A percentile compares a stretch with the other conserved stretches of the same genome.
These are phyloP conservation scores for Acrossocheilus fasciatus DNA, from an alignment of 2,797 vertebrate species.

Conservation along the genomic window DNA sequence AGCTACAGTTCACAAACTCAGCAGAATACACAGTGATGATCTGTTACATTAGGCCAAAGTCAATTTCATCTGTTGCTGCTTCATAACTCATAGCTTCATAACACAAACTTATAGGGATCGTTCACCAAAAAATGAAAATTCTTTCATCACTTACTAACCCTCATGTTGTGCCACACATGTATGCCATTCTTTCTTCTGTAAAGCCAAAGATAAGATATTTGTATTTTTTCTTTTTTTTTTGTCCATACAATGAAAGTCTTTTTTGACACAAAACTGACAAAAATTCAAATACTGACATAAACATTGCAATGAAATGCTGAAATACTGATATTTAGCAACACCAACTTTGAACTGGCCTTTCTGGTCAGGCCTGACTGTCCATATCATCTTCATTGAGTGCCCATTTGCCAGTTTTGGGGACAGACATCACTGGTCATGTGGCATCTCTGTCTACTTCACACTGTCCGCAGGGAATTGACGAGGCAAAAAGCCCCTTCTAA, in stretches of 20 bases:
- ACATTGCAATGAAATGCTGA: background rate
- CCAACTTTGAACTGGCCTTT: background rate
- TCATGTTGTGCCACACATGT: background rate
- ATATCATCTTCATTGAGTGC: slow-evolving; percentile 21
- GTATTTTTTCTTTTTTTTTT: too few species aligned
- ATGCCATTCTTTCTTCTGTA: background rate
- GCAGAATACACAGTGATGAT: background rate
- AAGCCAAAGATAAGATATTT: background rate
- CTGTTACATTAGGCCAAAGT: background rate
- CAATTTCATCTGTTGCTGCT: background rate
- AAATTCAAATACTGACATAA: background rate
- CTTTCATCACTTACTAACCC: background rate
- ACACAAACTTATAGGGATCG: background rate
- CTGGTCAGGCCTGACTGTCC: background rate
- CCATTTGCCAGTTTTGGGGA: slow-evolving; percentile 40
- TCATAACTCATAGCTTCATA: background rate
- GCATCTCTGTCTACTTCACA: slow-evolving; percentile 54
- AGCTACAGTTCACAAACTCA: background rate
- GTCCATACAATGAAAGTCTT: background rate
- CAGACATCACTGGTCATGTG: slow-evolving; percentile 45
- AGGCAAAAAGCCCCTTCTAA: slow-evolving; percentile 59
- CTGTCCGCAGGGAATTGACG: slow-evolving; percentile 45
- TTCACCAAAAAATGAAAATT: background rate
- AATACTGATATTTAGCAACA: slow-evolving; percentile 11
- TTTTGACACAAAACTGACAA: background rate